These are phyloP conservation scores for Labia minor DNA, from an alignment of 2,888 invertebrate species.

Conservation along the genomic window DNA sequence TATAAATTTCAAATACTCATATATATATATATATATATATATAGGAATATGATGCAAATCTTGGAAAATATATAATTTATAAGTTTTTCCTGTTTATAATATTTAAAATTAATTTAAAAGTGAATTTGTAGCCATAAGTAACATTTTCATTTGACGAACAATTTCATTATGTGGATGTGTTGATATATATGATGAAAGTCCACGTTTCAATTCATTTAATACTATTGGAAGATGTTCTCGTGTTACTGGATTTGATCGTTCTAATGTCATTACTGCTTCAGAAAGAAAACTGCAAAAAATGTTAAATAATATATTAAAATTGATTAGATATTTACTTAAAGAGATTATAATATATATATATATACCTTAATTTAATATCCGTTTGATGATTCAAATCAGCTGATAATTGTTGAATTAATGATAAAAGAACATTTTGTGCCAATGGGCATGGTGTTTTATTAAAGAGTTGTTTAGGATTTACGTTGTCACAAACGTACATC, in stretches of 20 bases:
- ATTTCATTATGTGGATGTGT: slow-evolving; percentile 56
- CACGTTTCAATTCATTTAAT: slow-evolving; percentile 61
- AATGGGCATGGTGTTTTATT: slow-evolving; percentile 54
- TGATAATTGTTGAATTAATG: slow-evolving; percentile 87
- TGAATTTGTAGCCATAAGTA: slow-evolving; percentile 58
- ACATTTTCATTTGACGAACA: slow-evolving; percentile 53
- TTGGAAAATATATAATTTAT: too few species aligned
- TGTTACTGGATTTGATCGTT: slow-evolving; percentile 63
- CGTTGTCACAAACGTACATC: slow-evolving; percentile 73
- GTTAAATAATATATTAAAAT: slow-evolving; percentile 19
- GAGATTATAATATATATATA: slow-evolving; percentile 19
- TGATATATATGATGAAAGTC: slow-evolving; percentile 57
- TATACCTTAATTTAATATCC: slow-evolving; percentile 68
- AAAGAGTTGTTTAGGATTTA: slow-evolving; percentile 70
- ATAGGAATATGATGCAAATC: too few species aligned
- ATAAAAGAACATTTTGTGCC: slow-evolving; percentile 79
- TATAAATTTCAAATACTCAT: too few species aligned
- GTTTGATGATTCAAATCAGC: slow-evolving; percentile 78
- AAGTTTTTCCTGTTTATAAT: too few species aligned
- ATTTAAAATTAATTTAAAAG: slow-evolving; percentile 33
- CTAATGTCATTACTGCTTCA: slow-evolving; percentile 74
- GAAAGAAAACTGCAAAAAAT: slow-evolving; percentile 61
- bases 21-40: too few species aligned
- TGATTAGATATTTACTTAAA: background rate
- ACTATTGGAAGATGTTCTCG: slow-evolving; percentile 74